phyloP scores from a whole-genome alignment of 2,888 invertebrate species.

The Seira sanloemensis region DNA sequence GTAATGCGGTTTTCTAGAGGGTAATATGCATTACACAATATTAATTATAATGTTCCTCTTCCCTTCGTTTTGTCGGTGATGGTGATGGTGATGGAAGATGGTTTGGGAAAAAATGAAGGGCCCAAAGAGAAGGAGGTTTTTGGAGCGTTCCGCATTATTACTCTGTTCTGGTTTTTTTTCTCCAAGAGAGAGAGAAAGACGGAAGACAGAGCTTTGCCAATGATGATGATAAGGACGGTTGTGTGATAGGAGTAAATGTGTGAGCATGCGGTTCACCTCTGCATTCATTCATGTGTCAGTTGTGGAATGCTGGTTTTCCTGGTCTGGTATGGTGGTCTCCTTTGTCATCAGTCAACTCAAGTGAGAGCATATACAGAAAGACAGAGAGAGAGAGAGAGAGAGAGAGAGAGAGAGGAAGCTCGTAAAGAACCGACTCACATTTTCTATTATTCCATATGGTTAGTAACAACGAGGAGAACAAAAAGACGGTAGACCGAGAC shows the following conservation, averaged over 20 bases:
- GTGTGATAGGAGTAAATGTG: constrained; percentile 14
- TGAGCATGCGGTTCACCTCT: constrained; percentile 47
- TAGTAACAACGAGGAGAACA: not conserved
- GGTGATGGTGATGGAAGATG: constrained; percentile 10
- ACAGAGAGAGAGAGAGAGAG: too few relatives aligned
- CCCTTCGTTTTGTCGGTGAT: not conserved
- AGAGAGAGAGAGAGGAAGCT: too few relatives aligned
- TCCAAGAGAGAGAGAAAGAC: constrained; percentile 7
- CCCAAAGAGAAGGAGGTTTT: not conserved
- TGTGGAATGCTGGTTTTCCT: constrained; percentile 63
- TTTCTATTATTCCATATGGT: constrained; percentile 5
- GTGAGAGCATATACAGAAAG: too few relatives aligned
- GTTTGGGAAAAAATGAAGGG: not conserved
- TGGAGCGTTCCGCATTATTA: constrained; percentile 22
- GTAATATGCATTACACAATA: constrained; percentile 15
- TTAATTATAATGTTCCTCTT: constrained; percentile 26
- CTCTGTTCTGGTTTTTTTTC: not conserved
- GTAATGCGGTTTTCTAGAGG: constrained; percentile 10
- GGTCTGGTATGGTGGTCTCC: constrained; percentile 60
- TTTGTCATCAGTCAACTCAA: constrained; percentile 58
- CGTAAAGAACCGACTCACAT: too few relatives aligned
- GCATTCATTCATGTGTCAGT: constrained; percentile 62
- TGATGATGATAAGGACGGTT: constrained; percentile 34
- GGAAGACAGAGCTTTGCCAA: constrained; percentile 9
- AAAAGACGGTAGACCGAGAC: constrained; percentile 2